These are phyloP conservation scores for Anoplopoma fimbria DNA, from an alignment of 2,113 vertebrate genomes.

Conservation along the genomic window DNA sequence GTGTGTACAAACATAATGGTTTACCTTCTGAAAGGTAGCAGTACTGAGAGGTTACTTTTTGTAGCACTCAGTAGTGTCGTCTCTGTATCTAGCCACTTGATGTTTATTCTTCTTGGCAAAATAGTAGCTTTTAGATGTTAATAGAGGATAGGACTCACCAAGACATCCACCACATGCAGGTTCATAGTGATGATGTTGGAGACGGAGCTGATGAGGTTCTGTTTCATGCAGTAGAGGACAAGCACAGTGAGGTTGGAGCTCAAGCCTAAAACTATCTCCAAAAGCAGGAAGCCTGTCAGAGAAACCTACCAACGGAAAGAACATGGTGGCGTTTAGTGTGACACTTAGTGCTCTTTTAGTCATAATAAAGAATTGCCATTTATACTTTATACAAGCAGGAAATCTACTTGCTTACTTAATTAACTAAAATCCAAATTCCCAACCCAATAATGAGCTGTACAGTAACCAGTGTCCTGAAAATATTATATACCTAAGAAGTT, in stretches of 20 bases:
- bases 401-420: neutral
- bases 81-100: neutral
- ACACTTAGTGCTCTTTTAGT: neutral
- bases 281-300: conserved; percentile 92
- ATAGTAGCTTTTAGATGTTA: neutral
- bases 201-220: conserved; percentile 97
- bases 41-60: too few relatives aligned
- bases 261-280: conserved; percentile 96
- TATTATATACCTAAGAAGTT: neutral
- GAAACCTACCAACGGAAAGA: conserved; percentile 86
- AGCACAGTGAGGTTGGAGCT: conserved; percentile 96
- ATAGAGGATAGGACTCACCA: conserved; percentile 83
- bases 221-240: conserved; percentile 97
- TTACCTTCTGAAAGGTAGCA: too few relatives aligned
- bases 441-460: neutral
- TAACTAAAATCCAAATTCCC: neutral
- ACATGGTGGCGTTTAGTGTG: neutral
- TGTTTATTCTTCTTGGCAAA: neutral
- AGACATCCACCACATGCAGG: conserved; percentile 95
- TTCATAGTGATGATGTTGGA: conserved; percentile 99
- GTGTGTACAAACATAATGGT: too few relatives aligned
- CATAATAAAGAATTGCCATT: neutral
- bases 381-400: neutral
- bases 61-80: neutral
- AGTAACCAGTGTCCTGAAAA: neutral